Evolutionary conservation across 2,113 vertebrate genomes (phyloP).

Genomic region (Solea solea): DNA sequence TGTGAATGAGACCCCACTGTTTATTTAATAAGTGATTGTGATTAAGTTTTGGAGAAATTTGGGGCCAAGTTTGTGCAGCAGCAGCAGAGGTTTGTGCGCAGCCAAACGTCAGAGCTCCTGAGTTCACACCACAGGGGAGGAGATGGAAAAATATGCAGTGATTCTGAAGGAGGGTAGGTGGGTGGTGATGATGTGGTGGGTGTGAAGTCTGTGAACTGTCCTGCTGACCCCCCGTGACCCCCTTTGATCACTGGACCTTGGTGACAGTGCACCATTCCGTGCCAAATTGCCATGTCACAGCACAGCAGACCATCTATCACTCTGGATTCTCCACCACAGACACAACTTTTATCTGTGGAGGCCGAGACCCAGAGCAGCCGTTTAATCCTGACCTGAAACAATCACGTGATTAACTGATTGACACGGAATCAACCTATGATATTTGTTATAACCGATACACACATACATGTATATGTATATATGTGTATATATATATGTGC

Average conservation of each 20-base stretch:
- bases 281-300: constrained; percentile 63
- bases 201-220: constrained; percentile 57
- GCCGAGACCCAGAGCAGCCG: no score
- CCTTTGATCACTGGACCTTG: constrained; percentile 72
- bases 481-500: no score
- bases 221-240: constrained; percentile 52
- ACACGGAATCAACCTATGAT: no score
- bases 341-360: constrained; percentile 20
- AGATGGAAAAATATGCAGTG: constrained; percentile 27
- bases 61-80: no score
- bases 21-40: not conserved
- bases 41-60: not conserved
- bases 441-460: no score
- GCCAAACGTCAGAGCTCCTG: constrained; percentile 10
- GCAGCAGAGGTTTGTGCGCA: not conserved
- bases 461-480: no score
- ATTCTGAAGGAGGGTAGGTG: constrained; percentile 18
- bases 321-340: constrained; percentile 31
- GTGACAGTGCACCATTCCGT: constrained; percentile 54
- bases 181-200: constrained; percentile 1
- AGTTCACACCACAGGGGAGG: constrained; percentile 21
- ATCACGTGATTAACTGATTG: no score
- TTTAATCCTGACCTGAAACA: constrained; percentile 7
- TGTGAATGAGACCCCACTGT: not conserved
- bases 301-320: constrained; percentile 62